Evolutionary conservation across 2,113 vertebrate genomes (phyloP).

Genomic region (Phaethon lepturus): DNA sequence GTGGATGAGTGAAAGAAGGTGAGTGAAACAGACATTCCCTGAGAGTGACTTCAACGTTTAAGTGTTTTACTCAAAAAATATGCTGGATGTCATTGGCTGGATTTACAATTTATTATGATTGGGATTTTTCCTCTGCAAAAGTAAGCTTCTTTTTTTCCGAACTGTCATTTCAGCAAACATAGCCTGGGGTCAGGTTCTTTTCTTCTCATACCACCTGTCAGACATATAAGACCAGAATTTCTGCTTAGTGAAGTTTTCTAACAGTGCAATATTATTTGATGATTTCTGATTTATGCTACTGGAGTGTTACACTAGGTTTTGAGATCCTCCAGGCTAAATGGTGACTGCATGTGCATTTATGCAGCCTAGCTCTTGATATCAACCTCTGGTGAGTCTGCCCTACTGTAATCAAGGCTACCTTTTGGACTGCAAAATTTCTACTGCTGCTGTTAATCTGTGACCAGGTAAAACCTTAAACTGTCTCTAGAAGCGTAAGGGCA

Average conservation of each 20-base stretch:
- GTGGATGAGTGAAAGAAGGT: rapidly evolving
- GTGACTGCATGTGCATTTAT: background rate
- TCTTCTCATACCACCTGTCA: background rate
- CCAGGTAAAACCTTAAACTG: background rate
- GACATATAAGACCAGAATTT: background rate
- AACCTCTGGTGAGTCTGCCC: background rate
- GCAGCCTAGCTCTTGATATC: background rate
- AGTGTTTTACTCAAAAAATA: background rate
- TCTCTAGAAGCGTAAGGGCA: background rate
- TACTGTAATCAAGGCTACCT: background rate
- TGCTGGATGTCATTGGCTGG: background rate
- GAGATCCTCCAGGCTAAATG: background rate
- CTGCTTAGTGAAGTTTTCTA: background rate
- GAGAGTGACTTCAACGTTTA: background rate
- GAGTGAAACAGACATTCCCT: background rate
- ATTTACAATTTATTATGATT: background rate
- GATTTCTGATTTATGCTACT: background rate
- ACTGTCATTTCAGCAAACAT: background rate
- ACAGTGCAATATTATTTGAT: background rate
- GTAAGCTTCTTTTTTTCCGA: background rate
- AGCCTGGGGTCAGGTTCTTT: background rate
- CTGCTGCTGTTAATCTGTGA: background rate
- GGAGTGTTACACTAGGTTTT: background rate
- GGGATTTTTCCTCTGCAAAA: background rate
- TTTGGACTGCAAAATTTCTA: background rate